Conservation (phyloP, 2,113 vertebrate species). For the Pygoscelis antarcticus region DNA sequence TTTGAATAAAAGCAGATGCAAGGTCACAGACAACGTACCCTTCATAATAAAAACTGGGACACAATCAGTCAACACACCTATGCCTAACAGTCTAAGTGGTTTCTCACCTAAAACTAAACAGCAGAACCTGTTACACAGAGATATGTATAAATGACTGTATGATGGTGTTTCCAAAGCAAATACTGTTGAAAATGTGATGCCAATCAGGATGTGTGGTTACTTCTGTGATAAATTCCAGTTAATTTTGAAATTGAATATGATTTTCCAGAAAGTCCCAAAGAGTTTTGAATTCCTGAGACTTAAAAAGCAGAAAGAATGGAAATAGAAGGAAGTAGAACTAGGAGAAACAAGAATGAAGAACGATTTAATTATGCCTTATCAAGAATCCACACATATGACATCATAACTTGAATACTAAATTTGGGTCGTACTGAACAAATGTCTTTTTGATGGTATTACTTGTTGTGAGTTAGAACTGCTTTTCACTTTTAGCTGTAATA, state of each 20-base stretch:
- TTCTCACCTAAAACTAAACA: not conserved
- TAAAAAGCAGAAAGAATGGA: not conserved
- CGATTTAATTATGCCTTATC: not conserved
- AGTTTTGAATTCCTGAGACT: not conserved
- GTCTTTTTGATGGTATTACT: not conserved
- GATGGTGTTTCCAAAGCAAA: not conserved
- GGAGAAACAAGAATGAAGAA: not conserved
- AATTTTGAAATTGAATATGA: not conserved
- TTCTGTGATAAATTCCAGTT: not conserved
- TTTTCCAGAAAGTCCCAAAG: not conserved
- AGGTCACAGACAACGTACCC: not conserved
- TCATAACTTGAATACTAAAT: not conserved
- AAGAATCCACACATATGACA: not conserved
- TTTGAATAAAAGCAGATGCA: not conserved
- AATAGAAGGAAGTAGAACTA: not conserved
- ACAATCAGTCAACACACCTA: not conserved
- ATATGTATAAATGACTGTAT: not conserved
- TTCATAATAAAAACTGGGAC: not conserved
- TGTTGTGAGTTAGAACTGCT: not conserved
- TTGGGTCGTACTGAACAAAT: not conserved
- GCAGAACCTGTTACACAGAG: not conserved
- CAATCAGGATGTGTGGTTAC: not conserved
- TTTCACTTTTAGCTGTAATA: not conserved
- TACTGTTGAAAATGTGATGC: not conserved
- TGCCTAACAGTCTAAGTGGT: not conserved